Evolutionary conservation across 2,113 vertebrate species (phyloP).

Genomic region (Dendrocopos noguchii): DNA sequence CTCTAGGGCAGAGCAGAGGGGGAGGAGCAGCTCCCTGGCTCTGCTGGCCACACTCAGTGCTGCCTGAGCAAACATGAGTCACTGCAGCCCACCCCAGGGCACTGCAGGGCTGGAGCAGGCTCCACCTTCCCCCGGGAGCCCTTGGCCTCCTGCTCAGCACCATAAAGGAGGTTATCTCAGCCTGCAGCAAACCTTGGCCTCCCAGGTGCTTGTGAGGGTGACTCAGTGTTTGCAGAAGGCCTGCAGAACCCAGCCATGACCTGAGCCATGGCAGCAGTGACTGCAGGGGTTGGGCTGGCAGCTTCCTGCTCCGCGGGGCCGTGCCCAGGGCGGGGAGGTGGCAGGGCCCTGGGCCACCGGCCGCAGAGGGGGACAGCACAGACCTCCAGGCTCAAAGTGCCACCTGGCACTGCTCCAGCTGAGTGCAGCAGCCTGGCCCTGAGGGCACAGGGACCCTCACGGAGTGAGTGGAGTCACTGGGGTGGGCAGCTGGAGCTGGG

Average conservation of each 20-base stretch:
- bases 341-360: accelerated
- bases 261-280: neutral
- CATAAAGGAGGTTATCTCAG: neutral
- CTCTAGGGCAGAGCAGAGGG: no score
- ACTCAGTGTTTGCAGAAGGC: constrained; percentile 37
- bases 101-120: neutral
- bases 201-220: neutral
- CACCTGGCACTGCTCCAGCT: accelerated
- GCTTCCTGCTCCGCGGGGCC: neutral
- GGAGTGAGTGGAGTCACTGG: accelerated
- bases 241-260: neutral
- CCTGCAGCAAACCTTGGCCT: constrained; percentile 11
- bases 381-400: neutral
- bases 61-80: neutral
- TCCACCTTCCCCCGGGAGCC: neutral
- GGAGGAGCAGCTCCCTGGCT: no score
- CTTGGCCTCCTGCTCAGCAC: neutral
- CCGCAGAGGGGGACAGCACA: neutral
- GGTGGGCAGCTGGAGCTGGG: accelerated
- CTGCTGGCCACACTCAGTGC: no score
- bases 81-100: neutral
- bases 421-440: neutral
- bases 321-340: neutral
- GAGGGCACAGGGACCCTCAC: accelerated
- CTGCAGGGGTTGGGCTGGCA: neutral